Conservation (phyloP, 30 jellyfish, hydroid and myxozoan genomes). For the Aurelia coerulea region DNA sequence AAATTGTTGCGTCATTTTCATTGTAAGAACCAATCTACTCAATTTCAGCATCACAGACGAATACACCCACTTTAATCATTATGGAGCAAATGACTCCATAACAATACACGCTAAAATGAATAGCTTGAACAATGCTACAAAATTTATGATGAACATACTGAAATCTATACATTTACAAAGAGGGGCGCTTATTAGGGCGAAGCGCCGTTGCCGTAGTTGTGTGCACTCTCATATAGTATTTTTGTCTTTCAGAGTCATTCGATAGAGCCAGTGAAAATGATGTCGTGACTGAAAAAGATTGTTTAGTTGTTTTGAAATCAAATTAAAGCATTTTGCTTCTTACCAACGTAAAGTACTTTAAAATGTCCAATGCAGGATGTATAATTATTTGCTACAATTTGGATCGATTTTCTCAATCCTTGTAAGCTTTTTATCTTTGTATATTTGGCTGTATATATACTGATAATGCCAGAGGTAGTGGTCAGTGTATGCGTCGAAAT, state of each 20-base stretch:
- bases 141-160: too few relatives aligned
- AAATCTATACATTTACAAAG: too few relatives aligned
- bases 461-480: constrained; percentile 1
- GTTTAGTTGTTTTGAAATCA: background rate
- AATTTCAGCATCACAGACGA: too few relatives aligned
- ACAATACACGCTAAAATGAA: too few relatives aligned
- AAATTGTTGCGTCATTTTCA: too few relatives aligned
- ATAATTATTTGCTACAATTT: constrained; percentile 55
- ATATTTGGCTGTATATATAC: constrained; percentile 28
- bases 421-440: constrained; percentile 70
- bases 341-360: background rate
- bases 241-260: constrained; percentile 33
- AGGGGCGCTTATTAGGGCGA: too few relatives aligned
- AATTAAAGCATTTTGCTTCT: background rate
- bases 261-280: constrained; percentile 31
- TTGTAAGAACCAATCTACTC: too few relatives aligned
- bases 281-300: background rate
- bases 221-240: background rate
- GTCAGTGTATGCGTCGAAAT: background rate
- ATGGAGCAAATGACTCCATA: too few relatives aligned
- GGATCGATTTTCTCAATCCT: constrained; percentile 54
- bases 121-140: too few relatives aligned
- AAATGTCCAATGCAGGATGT: constrained; percentile 33
- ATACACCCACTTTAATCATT: too few relatives aligned
- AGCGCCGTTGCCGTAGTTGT: too few relatives aligned